Percentiles rank a stretch among this genome's conserved stretches.
Conservation (phyloP, 1,140 invertebrate genomes). For the Trichoplusia ni region DNA sequence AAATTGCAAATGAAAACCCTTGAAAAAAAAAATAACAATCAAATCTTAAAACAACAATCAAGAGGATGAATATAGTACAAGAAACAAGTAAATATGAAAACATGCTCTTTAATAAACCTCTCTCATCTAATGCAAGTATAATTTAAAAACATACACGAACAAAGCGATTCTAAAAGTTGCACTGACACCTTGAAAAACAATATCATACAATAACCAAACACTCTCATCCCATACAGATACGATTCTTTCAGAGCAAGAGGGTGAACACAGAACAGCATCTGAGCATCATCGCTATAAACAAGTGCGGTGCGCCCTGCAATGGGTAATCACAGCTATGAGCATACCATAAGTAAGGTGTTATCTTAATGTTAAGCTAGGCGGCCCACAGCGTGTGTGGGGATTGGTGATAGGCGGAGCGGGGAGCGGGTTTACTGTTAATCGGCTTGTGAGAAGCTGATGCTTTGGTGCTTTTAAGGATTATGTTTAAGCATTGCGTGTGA, state of each 20-base stretch:
- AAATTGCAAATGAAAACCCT: too few species aligned
- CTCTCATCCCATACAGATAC: neutral
- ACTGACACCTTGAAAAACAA: neutral
- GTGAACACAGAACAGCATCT: conserved; percentile 17
- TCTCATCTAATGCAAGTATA: too few species aligned
- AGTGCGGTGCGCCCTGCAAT: conserved; percentile 17
- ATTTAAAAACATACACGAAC: too few species aligned
- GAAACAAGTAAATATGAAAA: too few species aligned
- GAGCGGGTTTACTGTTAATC: conserved; percentile 16
- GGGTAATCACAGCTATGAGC: conserved; percentile 45
- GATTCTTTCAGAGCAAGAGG: conserved; percentile 13
- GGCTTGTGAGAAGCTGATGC: too few species aligned
- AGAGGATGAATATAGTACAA: too few species aligned
- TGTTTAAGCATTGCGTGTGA: too few species aligned
- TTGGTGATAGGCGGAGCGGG: conserved; percentile 26
- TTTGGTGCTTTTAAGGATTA: too few species aligned
- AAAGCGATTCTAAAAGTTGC: too few species aligned
- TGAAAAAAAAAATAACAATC: too few species aligned
- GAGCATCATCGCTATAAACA: conserved; percentile 19
- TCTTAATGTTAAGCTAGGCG: conserved; percentile 44
- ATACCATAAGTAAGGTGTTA: conserved; percentile 59
- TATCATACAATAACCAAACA: neutral
- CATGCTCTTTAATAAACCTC: too few species aligned
- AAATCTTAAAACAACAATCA: too few species aligned
- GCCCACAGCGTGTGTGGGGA: neutral